phyloP scores from a whole-genome alignment of 1,140 invertebrate species.

The Drosophila mauritiana region DNA sequence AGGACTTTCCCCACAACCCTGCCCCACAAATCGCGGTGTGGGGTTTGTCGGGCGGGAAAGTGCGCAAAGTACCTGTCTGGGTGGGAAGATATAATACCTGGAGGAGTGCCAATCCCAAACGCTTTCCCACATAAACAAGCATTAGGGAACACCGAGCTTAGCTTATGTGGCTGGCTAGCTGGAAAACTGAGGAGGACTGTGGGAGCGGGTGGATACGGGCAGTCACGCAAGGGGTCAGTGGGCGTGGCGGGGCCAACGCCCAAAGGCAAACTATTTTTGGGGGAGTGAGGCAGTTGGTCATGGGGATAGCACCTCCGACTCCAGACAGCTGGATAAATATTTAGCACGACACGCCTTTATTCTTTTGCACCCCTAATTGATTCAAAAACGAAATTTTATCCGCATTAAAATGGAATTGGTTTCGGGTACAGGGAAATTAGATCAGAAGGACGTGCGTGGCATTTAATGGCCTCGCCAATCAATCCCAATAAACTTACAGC shows the following conservation, averaged over 20 bases:
- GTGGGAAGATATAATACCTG: background rate
- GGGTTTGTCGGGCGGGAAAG: conserved; percentile 17
- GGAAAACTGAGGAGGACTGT: conserved; percentile 4
- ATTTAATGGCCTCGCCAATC: conserved; percentile 20
- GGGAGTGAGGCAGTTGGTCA: conserved; percentile 21
- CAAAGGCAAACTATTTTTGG: conserved; percentile 54
- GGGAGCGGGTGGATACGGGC: conserved; percentile 13
- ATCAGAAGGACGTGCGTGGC: conserved; percentile 25
- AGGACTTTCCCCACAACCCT: conserved; percentile 5
- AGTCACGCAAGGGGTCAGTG: conserved; percentile 58
- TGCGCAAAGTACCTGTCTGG: conserved; percentile 27
- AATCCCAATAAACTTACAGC: conserved; percentile 14
- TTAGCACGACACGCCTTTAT: conserved; percentile 42
- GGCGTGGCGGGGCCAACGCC: conserved; percentile 45
- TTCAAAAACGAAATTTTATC: conserved; percentile 66
- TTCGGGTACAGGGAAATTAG: conserved; percentile 27
- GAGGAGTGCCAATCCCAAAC: conserved; percentile 31
- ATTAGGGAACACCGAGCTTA: conserved; percentile 45
- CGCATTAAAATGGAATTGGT: conserved; percentile 50
- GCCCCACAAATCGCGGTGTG: background rate
- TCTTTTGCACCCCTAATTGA: conserved; percentile 61
- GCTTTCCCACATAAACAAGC: conserved; percentile 54
- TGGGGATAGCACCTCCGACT: conserved; percentile 29
- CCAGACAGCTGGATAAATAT: conserved; percentile 54
- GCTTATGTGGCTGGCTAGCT: conserved; percentile 30